phyloP scores from a whole-genome alignment of 2,113 vertebrate genomes.

The Xiphophorus hellerii region DNA sequence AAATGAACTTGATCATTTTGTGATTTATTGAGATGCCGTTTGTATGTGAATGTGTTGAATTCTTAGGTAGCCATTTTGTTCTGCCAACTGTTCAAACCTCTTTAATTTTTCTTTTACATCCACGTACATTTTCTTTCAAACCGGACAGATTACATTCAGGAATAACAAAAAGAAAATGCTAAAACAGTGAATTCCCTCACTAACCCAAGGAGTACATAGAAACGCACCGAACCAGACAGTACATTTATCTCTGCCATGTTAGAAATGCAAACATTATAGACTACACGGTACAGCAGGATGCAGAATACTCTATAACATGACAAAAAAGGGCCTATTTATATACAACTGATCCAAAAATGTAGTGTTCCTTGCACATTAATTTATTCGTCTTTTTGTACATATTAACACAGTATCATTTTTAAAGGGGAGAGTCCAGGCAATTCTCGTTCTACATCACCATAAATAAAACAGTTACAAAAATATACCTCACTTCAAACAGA shows the following conservation, averaged over 20 bases:
- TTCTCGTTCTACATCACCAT: conserved; percentile 72
- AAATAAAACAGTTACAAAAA: conserved; percentile 80
- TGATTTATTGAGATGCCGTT: not conserved
- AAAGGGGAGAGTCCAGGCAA: conserved; percentile 37
- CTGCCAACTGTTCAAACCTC: not conserved
- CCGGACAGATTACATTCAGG: conserved; percentile 71
- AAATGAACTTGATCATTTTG: not conserved
- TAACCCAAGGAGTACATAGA: conserved; percentile 44
- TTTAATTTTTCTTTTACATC: conserved; percentile 58
- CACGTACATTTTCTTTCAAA: conserved; percentile 68
- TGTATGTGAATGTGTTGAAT: not conserved
- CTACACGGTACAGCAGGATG: conserved; percentile 50
- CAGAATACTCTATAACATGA: conserved; percentile 57
- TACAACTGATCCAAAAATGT: conserved; percentile 64
- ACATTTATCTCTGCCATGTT: conserved; percentile 53
- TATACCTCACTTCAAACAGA: conserved; percentile 76
- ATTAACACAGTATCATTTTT: conserved; percentile 61
- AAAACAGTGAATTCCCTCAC: conserved; percentile 38
- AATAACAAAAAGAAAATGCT: conserved; percentile 72
- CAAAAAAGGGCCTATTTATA: conserved; percentile 61
- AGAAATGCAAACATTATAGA: conserved; percentile 69
- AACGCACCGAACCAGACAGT: conserved; percentile 59
- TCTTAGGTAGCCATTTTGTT: not conserved
- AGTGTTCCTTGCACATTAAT: conserved; percentile 28
- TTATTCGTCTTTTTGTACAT: conserved; percentile 61